A percentile compares a stretch with the other conserved stretches of the same genome.
Conservation (phyloP, 1,140 invertebrate genomes). For the Penaeus chinensis region DNA sequence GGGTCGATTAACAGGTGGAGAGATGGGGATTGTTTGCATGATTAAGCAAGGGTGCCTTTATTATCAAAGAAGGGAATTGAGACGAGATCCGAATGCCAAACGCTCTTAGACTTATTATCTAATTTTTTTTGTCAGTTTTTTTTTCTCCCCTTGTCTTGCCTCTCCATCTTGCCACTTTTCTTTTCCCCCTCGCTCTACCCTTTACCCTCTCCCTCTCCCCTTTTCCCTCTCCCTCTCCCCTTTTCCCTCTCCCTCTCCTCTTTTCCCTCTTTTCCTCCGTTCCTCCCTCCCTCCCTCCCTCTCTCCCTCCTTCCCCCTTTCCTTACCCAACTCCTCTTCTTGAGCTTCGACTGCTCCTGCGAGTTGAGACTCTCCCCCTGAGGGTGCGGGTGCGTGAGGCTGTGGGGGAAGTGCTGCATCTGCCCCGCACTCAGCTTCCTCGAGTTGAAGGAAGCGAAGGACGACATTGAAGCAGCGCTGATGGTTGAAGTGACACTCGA, state of each 20-base stretch:
- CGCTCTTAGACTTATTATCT: too few species aligned
- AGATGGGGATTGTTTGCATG: too few species aligned
- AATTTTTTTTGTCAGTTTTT: too few species aligned
- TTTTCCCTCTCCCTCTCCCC: too few species aligned
- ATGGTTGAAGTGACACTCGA: slow-evolving; percentile 59
- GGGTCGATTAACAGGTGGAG: background rate
- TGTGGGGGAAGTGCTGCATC: slow-evolving; percentile 17
- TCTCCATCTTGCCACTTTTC: too few species aligned
- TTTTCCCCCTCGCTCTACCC: too few species aligned
- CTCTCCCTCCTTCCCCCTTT: background rate
- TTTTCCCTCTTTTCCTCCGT: background rate
- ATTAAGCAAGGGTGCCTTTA: too few species aligned
- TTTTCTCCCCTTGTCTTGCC: too few species aligned
- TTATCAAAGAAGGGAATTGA: too few species aligned
- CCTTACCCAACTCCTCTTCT: slow-evolving; percentile 61
- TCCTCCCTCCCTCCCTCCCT: background rate
- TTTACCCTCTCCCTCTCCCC: too few species aligned
- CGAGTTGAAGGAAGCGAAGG: slow-evolving; percentile 37
- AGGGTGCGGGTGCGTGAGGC: slow-evolving; percentile 23
- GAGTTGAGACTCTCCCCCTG: slow-evolving; percentile 4
- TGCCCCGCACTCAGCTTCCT: slow-evolving; percentile 21
- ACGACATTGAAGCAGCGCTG: slow-evolving; percentile 51
- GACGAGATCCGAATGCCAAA: too few species aligned
- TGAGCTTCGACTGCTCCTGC: slow-evolving; percentile 34
- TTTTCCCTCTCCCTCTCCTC: too few species aligned